Evolutionary conservation across 2,113 vertebrate genomes (phyloP).

Genomic region (Aythya baeri): DNA sequence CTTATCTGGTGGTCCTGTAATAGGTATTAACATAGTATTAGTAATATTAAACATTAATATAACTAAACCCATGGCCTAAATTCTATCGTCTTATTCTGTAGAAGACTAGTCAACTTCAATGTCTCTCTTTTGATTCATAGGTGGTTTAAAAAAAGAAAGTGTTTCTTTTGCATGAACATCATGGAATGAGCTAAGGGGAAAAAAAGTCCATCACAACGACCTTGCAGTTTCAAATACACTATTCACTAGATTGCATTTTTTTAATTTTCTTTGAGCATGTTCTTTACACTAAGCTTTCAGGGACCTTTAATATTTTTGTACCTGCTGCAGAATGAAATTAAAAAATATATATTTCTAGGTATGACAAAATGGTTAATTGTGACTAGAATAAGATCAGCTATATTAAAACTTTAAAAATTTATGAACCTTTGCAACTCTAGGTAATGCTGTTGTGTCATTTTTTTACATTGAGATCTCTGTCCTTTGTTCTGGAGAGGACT

Average conservation of each 20-base stretch:
- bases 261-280: neutral
- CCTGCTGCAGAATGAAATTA: neutral
- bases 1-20: neutral
- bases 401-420: neutral
- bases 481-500: neutral
- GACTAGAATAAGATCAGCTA: neutral
- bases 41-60: neutral
- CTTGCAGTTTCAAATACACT: neutral
- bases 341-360: neutral
- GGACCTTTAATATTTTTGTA: neutral
- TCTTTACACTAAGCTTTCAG: neutral
- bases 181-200: neutral
- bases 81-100: neutral
- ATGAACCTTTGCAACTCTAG: neutral
- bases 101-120: neutral
- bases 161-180: neutral
- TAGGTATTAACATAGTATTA: neutral
- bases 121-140: neutral
- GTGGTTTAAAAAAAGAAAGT: neutral
- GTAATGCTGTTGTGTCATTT: neutral
- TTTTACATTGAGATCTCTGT: neutral
- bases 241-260: neutral
- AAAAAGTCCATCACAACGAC: neutral
- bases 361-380: neutral
- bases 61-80: neutral